These are phyloP conservation scores for Escarpia spicata DNA, from an alignment of 2,888 invertebrate genomes.

Conservation along the genomic window DNA sequence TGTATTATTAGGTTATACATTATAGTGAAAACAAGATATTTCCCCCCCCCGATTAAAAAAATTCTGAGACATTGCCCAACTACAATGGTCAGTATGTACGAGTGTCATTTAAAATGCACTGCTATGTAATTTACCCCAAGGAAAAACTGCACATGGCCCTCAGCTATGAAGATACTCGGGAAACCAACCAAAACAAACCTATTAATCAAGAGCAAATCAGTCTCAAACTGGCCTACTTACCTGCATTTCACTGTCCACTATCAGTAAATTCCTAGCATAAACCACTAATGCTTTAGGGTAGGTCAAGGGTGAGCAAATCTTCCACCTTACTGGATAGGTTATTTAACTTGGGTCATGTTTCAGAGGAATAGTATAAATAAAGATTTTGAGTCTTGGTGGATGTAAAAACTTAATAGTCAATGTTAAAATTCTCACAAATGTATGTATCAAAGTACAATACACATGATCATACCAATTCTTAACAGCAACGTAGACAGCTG, in stretches of 20 bases:
- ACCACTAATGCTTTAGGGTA: slow-evolving; percentile 3
- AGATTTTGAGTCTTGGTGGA: too few relatives aligned
- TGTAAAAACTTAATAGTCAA: too few relatives aligned
- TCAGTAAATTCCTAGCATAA: slow-evolving; percentile 1
- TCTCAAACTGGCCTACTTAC: neutral
- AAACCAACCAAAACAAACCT: neutral
- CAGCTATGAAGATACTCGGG: neutral
- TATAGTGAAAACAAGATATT: too few relatives aligned
- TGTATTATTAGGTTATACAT: too few relatives aligned
- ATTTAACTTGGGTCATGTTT: neutral
- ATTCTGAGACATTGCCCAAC: too few relatives aligned
- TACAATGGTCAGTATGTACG: too few relatives aligned
- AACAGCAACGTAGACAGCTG: neutral
- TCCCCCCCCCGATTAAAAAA: too few relatives aligned
- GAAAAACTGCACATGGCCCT: neutral
- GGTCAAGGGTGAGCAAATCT: neutral
- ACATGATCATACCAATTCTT: neutral
- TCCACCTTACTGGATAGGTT: neutral
- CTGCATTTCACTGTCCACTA: neutral
- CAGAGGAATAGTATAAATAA: neutral
- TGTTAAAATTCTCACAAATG: neutral
- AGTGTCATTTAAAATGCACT: neutral
- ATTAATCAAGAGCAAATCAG: neutral
- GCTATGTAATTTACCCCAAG: neutral
- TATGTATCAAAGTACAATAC: neutral